These are phyloP conservation scores for Lasioglossum vierecki DNA, from an alignment of 2,888 invertebrate species.

Conservation along the genomic window DNA sequence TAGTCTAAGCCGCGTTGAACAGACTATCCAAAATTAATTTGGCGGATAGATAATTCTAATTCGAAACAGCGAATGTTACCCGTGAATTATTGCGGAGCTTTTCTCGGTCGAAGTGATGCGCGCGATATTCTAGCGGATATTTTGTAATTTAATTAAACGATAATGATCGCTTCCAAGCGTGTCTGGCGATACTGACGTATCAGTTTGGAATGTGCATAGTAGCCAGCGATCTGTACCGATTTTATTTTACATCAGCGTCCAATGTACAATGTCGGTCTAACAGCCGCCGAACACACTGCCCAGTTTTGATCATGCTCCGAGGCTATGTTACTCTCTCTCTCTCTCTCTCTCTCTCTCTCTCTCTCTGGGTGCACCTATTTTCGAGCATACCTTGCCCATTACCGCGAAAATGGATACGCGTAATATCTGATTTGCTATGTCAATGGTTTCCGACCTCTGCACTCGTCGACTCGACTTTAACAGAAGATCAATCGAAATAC, in stretches of 20 bases:
- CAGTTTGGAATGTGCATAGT: background rate
- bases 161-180: slow-evolving; percentile 21
- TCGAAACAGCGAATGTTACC: background rate
- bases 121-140: slow-evolving; percentile 6
- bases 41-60: too few species aligned
- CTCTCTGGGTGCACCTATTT: background rate
- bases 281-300: slow-evolving; percentile 22
- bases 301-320: slow-evolving; percentile 23
- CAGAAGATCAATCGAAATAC: background rate
- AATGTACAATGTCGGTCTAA: background rate
- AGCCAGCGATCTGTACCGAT: slow-evolving; percentile 1
- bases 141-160: slow-evolving; percentile 46
- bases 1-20: too few species aligned
- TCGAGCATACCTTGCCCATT: slow-evolving; percentile 26
- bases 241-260: slow-evolving; percentile 26
- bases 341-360: background rate
- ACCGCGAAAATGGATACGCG: slow-evolving; percentile 18
- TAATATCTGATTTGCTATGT: slow-evolving; percentile 17
- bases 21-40: too few species aligned
- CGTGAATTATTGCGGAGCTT: background rate
- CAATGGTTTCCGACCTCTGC: background rate
- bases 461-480: background rate
- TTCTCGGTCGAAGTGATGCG: background rate
- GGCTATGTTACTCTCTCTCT: background rate
- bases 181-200: slow-evolving; percentile 7